phyloP scores from a whole-genome alignment of 2,888 invertebrate species.

The Ichneumoninae sp. region DNA sequence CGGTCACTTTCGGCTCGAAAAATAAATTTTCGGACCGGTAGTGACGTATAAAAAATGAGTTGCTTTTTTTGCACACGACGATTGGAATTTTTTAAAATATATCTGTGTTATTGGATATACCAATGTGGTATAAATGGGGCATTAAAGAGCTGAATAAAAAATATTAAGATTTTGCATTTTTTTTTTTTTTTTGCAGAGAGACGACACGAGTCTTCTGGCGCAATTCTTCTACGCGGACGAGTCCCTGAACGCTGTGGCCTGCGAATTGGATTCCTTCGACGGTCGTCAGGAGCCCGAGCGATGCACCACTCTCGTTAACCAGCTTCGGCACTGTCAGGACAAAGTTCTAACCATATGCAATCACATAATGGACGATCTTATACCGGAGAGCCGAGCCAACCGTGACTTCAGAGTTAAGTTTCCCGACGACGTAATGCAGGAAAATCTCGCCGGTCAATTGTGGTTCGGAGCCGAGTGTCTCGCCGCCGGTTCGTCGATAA shows the following conservation, averaged over 20 bases:
- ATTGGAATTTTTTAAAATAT: no score
- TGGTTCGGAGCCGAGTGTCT: slow-evolving; percentile 99
- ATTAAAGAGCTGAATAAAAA: neutral
- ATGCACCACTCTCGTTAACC: slow-evolving; percentile 97
- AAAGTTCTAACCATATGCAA: slow-evolving; percentile 96
- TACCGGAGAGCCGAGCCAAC: slow-evolving; percentile 93
- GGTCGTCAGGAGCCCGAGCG: slow-evolving; percentile 99
- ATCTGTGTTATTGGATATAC: no score
- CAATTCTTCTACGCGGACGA: slow-evolving; percentile 99
- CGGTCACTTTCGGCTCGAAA: no score
- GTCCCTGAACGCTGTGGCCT: slow-evolving; percentile 96
- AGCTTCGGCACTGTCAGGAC: slow-evolving; percentile 96
- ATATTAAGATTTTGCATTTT: neutral
- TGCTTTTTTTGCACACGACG: neutral
- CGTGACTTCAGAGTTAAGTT: slow-evolving; percentile 99
- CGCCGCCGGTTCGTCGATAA: slow-evolving; percentile 98
- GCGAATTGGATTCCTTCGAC: slow-evolving; percentile 99
- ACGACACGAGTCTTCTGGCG: slow-evolving; percentile 96
- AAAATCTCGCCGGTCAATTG: slow-evolving; percentile 98
- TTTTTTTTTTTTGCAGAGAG: slow-evolving; percentile 87
- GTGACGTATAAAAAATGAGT: no score
- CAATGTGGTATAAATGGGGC: no score
- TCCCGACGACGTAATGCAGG: slow-evolving; percentile 99
- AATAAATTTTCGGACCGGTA: no score
- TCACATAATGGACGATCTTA: slow-evolving; percentile 97